Conservation (phyloP, 2,888 invertebrate genomes). For the Sussaba pulchella region DNA sequence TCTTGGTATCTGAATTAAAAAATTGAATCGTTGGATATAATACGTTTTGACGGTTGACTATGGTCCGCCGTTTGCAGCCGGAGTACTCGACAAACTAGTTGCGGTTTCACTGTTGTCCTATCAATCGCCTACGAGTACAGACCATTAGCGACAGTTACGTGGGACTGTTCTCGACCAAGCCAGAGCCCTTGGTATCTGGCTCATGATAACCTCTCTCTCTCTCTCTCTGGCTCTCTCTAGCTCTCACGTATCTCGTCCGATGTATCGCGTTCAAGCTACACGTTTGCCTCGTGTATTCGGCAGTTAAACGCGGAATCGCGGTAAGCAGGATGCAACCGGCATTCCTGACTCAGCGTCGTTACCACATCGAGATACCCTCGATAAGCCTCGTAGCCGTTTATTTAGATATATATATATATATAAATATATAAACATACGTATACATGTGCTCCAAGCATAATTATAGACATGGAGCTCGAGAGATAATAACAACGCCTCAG, state of each 20-base stretch:
- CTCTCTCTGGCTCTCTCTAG: neutral
- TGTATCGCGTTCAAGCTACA: constrained; percentile 40
- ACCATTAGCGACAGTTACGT: constrained; percentile 48
- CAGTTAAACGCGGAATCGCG: constrained; percentile 53
- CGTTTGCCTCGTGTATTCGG: constrained; percentile 34
- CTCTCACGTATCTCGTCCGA: constrained; percentile 22
- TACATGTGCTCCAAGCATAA: neutral
- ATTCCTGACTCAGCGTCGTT: constrained; percentile 34
- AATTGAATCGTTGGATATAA: too few species aligned
- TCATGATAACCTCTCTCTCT: too few species aligned
- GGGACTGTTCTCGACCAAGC: constrained; percentile 2
- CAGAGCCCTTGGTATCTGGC: constrained; percentile 38
- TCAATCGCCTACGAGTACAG: constrained; percentile 36
- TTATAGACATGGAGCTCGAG: constrained; percentile 3
- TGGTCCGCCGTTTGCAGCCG: too few species aligned
- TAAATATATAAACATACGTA: constrained; percentile 19
- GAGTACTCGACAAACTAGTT: neutral
- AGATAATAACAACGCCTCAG: neutral
- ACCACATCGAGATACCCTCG: constrained; percentile 33
- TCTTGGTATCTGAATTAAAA: too few species aligned
- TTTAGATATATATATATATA: constrained; percentile 28
- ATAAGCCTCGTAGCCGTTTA: constrained; percentile 14
- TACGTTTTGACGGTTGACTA: too few species aligned
- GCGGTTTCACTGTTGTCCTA: constrained; percentile 7
- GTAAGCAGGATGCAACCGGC: constrained; percentile 25